Evolutionary conservation across 1,140 invertebrate species (phyloP).

Genomic region (Chironomus tepperi): DNA sequence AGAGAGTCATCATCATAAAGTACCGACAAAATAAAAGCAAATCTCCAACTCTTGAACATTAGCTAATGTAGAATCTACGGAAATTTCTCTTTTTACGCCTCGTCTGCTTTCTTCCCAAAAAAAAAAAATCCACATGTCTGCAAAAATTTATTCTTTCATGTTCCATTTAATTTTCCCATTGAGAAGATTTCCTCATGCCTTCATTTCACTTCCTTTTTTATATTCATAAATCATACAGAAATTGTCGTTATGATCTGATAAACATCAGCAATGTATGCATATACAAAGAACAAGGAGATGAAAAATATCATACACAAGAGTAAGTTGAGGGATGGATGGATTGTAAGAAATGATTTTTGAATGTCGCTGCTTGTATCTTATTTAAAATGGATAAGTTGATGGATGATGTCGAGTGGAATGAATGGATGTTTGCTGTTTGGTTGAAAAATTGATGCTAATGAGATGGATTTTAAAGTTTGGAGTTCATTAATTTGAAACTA

Average conservation of each 20-base stretch:
- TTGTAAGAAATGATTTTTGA: background rate
- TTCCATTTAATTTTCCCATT: slow-evolving; percentile 17
- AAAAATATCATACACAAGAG: background rate
- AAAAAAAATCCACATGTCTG: background rate
- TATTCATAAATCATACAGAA: slow-evolving; percentile 1
- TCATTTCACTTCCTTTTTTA: background rate
- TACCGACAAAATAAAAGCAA: too few species aligned
- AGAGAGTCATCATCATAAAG: too few species aligned
- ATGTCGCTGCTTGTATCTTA: background rate
- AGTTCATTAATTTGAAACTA: too few species aligned
- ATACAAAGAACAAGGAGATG: background rate
- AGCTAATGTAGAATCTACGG: background rate
- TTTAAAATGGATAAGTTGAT: too few species aligned
- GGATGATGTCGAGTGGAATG: too few species aligned
- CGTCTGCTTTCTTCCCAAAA: background rate
- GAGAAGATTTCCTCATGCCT: background rate
- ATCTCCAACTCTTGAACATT: too few species aligned
- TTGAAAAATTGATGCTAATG: too few species aligned
- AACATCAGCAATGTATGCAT: background rate
- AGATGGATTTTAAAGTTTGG: too few species aligned
- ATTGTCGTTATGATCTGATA: slow-evolving; percentile 21
- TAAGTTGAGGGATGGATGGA: too few species aligned
- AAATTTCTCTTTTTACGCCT: slow-evolving; percentile 3
- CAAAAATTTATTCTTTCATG: background rate
- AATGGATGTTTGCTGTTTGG: too few species aligned